Percentiles rank a stretch among this genome's conserved stretches.
These are phyloP conservation scores for Limulus polyphemus DNA, from an alignment of 2,888 invertebrate species.

Conservation along the genomic window DNA sequence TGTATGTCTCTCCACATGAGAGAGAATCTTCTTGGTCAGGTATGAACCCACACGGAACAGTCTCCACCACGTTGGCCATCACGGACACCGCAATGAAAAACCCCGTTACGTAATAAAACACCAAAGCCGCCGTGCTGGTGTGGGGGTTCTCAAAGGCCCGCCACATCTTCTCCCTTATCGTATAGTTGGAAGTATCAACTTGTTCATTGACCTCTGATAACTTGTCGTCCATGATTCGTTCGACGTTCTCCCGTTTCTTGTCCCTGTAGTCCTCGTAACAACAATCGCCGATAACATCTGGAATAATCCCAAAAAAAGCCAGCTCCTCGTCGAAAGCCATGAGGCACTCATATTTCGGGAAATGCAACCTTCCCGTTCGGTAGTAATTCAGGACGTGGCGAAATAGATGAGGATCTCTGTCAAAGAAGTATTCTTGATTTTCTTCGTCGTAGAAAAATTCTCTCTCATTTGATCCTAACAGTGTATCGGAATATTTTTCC, in stretches of 20 bases:
- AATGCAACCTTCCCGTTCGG: conserved; percentile 96
- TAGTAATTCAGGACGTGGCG: conserved; percentile 97
- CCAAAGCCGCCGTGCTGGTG: conserved; percentile 95
- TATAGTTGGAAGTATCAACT: conserved; percentile 52
- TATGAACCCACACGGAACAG: conserved; percentile 74
- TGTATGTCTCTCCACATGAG: conserved; percentile 94
- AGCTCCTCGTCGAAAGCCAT: conserved; percentile 98
- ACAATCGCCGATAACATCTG: conserved; percentile 95
- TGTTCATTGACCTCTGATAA: conserved; percentile 73
- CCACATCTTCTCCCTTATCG: conserved; percentile 94
- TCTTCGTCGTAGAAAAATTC: conserved; percentile 99
- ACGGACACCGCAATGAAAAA: conserved; percentile 99
- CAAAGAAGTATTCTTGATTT: conserved; percentile 96
- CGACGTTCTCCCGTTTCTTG: conserved; percentile 95
- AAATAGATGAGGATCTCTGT: conserved; percentile 97
- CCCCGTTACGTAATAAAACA: conserved; percentile 99
- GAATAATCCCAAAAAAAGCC: conserved; percentile 96
- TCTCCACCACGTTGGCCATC: conserved; percentile 98
- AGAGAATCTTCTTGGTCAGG: conserved; percentile 40
- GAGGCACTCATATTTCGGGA: conserved; percentile 97
- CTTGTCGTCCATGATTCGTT: conserved; percentile 94
- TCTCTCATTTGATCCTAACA: conserved; percentile 89
- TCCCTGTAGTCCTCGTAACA: conserved; percentile 99
- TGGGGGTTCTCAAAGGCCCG: conserved; percentile 99
- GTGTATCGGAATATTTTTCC: conserved; percentile 97